Conservation (phyloP, 2,797 vertebrate genomes). For the Cercopithecus mitis region DNA sequence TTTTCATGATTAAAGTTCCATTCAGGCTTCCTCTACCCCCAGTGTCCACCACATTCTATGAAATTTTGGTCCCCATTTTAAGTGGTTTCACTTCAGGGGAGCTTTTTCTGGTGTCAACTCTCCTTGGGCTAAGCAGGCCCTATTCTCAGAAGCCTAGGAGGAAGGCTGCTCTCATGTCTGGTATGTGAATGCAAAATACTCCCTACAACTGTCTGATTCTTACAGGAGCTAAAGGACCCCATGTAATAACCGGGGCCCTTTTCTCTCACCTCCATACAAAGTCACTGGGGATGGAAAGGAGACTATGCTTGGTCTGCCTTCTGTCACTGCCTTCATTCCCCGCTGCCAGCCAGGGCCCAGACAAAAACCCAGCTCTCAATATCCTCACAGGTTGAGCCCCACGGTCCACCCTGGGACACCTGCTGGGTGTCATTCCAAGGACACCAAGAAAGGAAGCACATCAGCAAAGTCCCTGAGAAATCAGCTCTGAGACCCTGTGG, state of each 20-base stretch:
- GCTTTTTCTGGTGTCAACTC: neutral
- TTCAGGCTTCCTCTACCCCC: neutral
- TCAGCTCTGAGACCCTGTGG: neutral
- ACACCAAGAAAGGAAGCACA: neutral
- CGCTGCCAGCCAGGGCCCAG: neutral
- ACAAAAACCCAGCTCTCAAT: neutral
- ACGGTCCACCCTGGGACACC: neutral
- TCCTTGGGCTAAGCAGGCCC: neutral
- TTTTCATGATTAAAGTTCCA: neutral
- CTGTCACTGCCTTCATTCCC: neutral
- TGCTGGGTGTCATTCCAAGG: neutral
- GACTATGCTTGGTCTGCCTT: neutral
- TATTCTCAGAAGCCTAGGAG: neutral
- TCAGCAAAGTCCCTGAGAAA: neutral
- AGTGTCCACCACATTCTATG: neutral
- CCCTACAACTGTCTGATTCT: neutral
- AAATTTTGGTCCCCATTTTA: neutral
- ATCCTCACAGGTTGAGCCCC: neutral
- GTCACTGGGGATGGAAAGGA: neutral
- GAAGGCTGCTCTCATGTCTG: neutral
- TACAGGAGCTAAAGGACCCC: neutral
- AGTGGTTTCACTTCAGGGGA: neutral
- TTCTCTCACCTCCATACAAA: neutral
- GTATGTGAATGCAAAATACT: neutral
- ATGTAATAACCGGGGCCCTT: neutral